Percentiles rank a stretch among this genome's conserved stretches.
phyloP scores from a whole-genome alignment of 2,113 vertebrate species.

The Cynopterus brachyotis region DNA sequence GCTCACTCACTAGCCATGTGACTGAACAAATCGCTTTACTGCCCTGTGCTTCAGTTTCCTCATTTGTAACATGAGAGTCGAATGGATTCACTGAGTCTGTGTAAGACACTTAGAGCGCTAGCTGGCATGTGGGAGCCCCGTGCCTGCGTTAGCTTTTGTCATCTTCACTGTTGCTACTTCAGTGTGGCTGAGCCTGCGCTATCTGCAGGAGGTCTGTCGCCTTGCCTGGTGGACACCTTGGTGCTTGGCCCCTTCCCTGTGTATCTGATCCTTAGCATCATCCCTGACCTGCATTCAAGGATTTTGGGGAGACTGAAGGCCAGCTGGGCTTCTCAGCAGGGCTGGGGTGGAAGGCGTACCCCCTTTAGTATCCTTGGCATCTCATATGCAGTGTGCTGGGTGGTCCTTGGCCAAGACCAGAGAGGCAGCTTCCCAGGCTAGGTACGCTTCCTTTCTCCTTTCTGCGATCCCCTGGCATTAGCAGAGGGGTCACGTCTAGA shows the following conservation, averaged over 20 bases:
- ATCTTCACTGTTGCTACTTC: not conserved
- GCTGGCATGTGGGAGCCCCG: accelerated
- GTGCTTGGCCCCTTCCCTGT: not conserved
- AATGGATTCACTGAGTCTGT: not conserved
- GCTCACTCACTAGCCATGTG: not conserved
- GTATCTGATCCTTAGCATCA: not conserved
- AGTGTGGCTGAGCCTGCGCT: accelerated
- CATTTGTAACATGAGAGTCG: not conserved
- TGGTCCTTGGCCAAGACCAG: not conserved
- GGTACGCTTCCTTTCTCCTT: not conserved
- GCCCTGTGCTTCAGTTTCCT: not conserved
- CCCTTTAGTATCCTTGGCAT: not conserved
- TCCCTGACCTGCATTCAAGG: not conserved
- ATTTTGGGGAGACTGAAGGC: not conserved
- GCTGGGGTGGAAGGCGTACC: not conserved
- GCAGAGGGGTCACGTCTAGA: not conserved
- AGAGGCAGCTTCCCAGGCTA: not conserved
- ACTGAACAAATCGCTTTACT: not conserved
- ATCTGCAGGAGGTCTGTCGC: not conserved
- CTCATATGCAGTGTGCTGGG: not conserved
- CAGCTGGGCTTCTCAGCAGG: not conserved
- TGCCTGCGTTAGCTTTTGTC: not conserved
- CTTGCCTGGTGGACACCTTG: accelerated
- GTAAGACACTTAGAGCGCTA: not conserved
- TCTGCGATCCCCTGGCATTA: not conserved